Evolutionary conservation across 2,797 vertebrate species (phyloP), one percentile per base, ranked within the genome.

Genomic region (Pampus argenteus): DNA sequence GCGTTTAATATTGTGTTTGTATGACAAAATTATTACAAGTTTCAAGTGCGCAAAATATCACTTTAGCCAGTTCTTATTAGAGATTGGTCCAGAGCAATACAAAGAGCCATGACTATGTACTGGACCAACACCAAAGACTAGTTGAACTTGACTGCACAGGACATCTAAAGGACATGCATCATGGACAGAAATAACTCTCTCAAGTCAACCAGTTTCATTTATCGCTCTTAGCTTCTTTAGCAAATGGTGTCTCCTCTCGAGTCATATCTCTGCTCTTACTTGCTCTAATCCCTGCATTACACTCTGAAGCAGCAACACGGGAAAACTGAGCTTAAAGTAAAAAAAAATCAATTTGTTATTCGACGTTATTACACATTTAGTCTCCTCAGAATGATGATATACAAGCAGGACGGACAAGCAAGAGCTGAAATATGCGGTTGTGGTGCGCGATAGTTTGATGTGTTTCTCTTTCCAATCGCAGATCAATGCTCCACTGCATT

Each of bases 181-280:
- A 67, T 62, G 66, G 75, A 82, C 75, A 74, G 61, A 73, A 74
- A 85, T 72, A 84, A 81, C 64, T 58, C 58, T 54, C 60, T 84
- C 52, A 65, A 84, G 76, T 86, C 81, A 72, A 78, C 63, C 77
- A 69, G 62, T 81, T 82, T 88, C 36, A 78, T 88, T 83, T 86
- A 74, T 88, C 36, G 29, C 76, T 79, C 60, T 42, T 71, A 54
- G 67, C 71, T 81, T 81, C 66, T 82, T 38, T 69, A 76, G 57
- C 40, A 61, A 72, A 42, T 34, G 20, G 40, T 70, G 68, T 73
- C 52, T 74, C 38, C 34, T 84, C 66, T 79, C 20, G 5, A 61
- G 75, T 73, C 74, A 83, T 91, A 89, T 62, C 78, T 92, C 76
- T 57, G 86, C 86, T 92, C 89, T 88, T 87, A 65, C 86, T 92